phyloP scores from a whole-genome alignment of 64 coral and sea anemone species.

The Pocillopora damicornis region DNA sequence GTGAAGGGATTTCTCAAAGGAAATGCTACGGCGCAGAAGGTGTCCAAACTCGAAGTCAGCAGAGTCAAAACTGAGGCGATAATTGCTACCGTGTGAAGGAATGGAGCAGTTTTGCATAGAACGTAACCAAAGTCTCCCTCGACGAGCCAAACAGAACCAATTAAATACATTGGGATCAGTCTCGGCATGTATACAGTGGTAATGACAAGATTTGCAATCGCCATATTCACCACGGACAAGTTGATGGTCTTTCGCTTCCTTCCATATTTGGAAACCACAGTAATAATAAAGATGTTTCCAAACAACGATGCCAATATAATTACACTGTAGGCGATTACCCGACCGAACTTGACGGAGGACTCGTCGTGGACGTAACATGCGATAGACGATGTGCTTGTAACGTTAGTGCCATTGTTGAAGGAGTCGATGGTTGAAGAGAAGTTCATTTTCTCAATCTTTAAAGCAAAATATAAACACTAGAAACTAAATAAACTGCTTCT shows the following conservation, averaged over 20 bases:
- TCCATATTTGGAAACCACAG: not conserved
- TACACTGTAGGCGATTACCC: conserved; percentile 23
- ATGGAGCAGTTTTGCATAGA: conserved; percentile 25
- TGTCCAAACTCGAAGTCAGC: not conserved
- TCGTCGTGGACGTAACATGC: conserved; percentile 7
- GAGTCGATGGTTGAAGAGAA: not conserved
- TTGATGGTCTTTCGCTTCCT: conserved; percentile 10
- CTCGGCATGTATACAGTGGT: conserved; percentile 26
- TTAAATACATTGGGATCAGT: conserved; percentile 26
- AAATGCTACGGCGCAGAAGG: conserved; percentile 16
- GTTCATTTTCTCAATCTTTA: conserved; percentile 12
- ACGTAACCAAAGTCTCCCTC: not conserved
- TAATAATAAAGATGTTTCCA: not conserved
- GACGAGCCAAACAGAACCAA: not conserved
- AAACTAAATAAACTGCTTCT: no score
- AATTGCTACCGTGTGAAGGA: conserved; percentile 20
- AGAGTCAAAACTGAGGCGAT: conserved; percentile 13
- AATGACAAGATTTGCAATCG: not conserved
- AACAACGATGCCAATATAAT: conserved; percentile 2
- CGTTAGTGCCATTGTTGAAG: not conserved
- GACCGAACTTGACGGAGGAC: not conserved
- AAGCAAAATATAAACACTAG: no score
- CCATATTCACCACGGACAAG: conserved; percentile 8
- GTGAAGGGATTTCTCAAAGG: conserved; percentile 9
- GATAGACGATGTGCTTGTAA: not conserved